These are phyloP conservation scores for Zaprionus taronus DNA, from an alignment of 1,140 invertebrate species.

Conservation along the genomic window DNA sequence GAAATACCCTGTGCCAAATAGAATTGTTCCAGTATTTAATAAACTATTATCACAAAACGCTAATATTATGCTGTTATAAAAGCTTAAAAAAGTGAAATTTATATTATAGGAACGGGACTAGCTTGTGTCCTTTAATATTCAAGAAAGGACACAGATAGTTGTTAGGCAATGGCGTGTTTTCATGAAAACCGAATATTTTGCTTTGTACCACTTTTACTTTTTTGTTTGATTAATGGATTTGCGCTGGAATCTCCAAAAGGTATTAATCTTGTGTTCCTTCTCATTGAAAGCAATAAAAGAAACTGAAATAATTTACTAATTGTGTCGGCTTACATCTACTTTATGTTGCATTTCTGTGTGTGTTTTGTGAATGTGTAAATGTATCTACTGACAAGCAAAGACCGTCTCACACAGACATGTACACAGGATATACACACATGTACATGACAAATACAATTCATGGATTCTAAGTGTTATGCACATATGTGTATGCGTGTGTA, in stretches of 20 bases:
- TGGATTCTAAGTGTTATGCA: conserved; percentile 2
- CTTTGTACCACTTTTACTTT: conserved; percentile 45
- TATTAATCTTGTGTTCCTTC: conserved; percentile 4
- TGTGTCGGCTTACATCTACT: not conserved
- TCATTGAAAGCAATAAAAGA: not conserved
- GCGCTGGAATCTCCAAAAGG: conserved; percentile 29
- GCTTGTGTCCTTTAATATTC: conserved; percentile 40
- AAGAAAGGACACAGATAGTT: conserved; percentile 33
- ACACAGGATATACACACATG: conserved; percentile 4
- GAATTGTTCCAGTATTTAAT: conserved; percentile 46
- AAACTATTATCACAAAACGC: conserved; percentile 37
- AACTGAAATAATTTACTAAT: not conserved
- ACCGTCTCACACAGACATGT: not conserved
- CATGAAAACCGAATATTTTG: conserved; percentile 38
- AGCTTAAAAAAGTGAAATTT: conserved; percentile 34
- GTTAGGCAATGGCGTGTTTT: conserved; percentile 47
- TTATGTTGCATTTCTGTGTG: not conserved
- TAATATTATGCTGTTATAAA: conserved; percentile 47
- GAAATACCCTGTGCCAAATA: conserved; percentile 44
- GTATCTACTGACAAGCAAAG: not conserved
- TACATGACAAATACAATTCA: not conserved
- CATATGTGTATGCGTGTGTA: conserved; percentile 25
- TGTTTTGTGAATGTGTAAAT: not conserved
- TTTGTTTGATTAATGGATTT: conserved; percentile 36
- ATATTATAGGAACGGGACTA: conserved; percentile 34